Conservation (phyloP, 2,113 vertebrate genomes). For the Pygoscelis antarcticus region DNA sequence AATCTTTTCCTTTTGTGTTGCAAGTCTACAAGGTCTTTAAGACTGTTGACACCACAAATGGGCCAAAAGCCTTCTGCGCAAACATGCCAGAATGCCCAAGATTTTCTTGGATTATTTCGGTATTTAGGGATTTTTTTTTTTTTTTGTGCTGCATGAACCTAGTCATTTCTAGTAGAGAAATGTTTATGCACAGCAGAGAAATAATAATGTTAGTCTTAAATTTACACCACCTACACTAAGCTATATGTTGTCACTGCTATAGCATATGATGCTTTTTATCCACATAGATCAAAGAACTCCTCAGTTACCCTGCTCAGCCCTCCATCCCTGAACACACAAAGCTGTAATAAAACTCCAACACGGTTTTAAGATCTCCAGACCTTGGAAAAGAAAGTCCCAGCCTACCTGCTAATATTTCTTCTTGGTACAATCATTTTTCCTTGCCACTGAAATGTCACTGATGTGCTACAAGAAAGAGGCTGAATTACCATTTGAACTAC, state of each 20-base stretch:
- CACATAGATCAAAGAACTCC: background rate
- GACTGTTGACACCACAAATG: background rate
- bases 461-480: background rate
- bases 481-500: background rate
- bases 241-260: background rate
- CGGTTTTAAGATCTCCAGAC: background rate
- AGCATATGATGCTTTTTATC: background rate
- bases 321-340: background rate
- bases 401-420: background rate
- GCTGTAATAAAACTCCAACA: background rate
- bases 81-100: background rate
- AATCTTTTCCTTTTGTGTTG: background rate
- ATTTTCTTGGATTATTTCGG: background rate
- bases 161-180: background rate
- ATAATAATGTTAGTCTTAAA: background rate
- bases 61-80: background rate
- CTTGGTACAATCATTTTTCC: background rate
- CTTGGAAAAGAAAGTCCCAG: background rate
- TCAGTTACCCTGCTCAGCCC: background rate
- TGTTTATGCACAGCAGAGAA: background rate
- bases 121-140: background rate
- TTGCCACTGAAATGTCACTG: background rate
- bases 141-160: background rate
- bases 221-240: background rate
- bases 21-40: background rate